These are phyloP conservation scores for Cyanoderma ruficeps DNA, from an alignment of 2,113 vertebrate species.

Conservation along the genomic window DNA sequence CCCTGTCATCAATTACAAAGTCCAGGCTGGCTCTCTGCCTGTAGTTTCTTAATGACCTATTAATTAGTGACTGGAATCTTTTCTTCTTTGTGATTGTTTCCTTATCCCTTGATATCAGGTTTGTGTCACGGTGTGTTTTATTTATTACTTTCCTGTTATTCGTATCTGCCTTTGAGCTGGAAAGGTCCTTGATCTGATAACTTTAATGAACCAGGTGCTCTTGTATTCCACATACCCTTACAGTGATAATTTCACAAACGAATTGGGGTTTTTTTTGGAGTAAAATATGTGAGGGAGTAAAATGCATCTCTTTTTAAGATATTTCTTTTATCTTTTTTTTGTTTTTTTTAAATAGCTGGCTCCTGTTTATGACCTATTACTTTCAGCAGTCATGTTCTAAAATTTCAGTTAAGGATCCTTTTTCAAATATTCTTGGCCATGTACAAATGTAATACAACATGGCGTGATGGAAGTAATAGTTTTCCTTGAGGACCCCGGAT, in stretches of 20 bases:
- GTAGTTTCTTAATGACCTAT: neutral
- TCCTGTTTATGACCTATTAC: neutral
- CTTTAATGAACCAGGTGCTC: neutral
- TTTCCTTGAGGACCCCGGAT: neutral
- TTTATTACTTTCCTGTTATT: neutral
- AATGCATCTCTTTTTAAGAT: neutral
- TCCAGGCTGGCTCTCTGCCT: neutral
- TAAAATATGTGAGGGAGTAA: neutral
- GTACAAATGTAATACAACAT: neutral
- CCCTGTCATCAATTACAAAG: neutral
- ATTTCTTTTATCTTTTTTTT: neutral
- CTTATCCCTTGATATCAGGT: neutral
- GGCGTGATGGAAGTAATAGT: neutral
- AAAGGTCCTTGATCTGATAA: neutral
- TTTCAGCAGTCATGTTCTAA: neutral
- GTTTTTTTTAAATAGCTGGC: neutral
- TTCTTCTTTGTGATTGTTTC: neutral
- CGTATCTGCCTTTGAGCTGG: neutral
- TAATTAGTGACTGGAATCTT: neutral
- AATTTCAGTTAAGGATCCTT: neutral
- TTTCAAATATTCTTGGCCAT: neutral
- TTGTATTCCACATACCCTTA: neutral
- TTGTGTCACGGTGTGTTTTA: neutral
- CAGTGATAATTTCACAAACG: neutral
- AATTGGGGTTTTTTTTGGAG: rapidly evolving